Conservation (phyloP, 2,888 invertebrate species). For the Biston betularia region DNA sequence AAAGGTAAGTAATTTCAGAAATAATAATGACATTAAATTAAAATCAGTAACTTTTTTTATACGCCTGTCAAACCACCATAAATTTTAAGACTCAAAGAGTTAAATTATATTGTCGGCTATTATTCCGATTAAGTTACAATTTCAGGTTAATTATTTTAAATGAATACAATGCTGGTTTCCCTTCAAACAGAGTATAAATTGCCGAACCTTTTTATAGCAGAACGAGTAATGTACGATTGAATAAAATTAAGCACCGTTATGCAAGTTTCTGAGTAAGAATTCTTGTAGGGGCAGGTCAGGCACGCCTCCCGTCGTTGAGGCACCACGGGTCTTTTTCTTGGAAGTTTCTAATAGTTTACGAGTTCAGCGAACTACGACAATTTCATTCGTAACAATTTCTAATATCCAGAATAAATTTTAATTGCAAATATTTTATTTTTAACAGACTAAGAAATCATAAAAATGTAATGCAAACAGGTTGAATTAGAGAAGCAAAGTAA, state of each 20-base stretch:
- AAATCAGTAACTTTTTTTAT: too few species aligned
- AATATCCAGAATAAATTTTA: not conserved
- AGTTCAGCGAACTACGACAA: slow-evolving; percentile 64
- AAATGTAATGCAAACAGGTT: not conserved
- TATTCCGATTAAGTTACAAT: too few species aligned
- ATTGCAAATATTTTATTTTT: not conserved
- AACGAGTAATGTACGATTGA: slow-evolving; percentile 45
- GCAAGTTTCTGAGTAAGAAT: slow-evolving; percentile 40
- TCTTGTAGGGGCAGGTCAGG: slow-evolving; percentile 53
- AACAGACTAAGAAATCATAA: too few species aligned
- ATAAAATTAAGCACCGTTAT: slow-evolving; percentile 37
- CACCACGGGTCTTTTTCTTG: slow-evolving; percentile 67
- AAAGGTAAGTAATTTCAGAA: too few species aligned
- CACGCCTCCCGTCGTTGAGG: slow-evolving; percentile 71
- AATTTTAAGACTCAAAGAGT: too few species aligned
- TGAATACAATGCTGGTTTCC: slow-evolving; percentile 26
- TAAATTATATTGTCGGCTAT: too few species aligned
- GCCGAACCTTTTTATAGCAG: not conserved
- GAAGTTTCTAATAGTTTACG: slow-evolving; percentile 75
- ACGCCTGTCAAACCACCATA: too few species aligned
- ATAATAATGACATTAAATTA: too few species aligned
- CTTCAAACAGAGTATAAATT: not conserved
- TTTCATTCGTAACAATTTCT: slow-evolving; percentile 54
- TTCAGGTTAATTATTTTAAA: not conserved
- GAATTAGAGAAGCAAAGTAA: not conserved